These are phyloP conservation scores for Enteromius treurensis DNA, from an alignment of 2,797 vertebrate genomes.

Conservation along the genomic window DNA sequence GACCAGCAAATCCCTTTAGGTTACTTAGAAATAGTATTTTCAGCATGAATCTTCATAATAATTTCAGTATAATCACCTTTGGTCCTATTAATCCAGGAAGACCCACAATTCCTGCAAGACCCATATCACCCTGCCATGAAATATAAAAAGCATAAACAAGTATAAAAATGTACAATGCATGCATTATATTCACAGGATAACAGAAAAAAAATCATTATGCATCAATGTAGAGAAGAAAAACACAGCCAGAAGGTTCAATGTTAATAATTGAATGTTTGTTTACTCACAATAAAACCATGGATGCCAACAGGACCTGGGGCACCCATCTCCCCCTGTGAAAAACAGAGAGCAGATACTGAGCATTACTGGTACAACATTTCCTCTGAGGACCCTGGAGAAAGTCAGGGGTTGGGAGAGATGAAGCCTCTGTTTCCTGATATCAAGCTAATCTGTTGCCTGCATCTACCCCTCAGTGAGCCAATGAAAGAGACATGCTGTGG, in stretches of 20 bases:
- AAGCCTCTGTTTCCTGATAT: constrained; percentile 54
- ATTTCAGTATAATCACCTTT: constrained; percentile 81
- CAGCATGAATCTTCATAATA: not conserved
- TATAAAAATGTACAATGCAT: not conserved
- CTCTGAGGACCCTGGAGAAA: constrained; percentile 45
- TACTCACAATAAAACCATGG: constrained; percentile 92
- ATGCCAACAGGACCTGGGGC: constrained; percentile 91
- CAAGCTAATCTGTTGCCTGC: constrained; percentile 59
- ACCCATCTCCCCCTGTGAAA: constrained; percentile 89
- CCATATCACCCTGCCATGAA: constrained; percentile 88
- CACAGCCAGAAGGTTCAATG: not conserved
- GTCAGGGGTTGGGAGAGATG: not conserved
- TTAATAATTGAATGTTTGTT: not conserved
- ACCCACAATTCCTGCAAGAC: constrained; percentile 83
- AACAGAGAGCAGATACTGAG: constrained; percentile 62
- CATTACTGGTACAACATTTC: constrained; percentile 58
- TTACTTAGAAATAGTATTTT: not conserved
- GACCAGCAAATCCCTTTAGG: not conserved
- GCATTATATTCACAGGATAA: not conserved
- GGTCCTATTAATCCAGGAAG: constrained; percentile 87
- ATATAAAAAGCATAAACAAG: constrained; percentile 36
- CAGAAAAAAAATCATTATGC: not conserved
- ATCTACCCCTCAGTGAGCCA: constrained; percentile 50
- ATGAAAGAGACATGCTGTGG: constrained; percentile 65
- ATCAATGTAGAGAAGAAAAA: not conserved